A percentile compares a stretch with the other conserved stretches of the same genome.
Evolutionary conservation across 2,113 vertebrate species (phyloP).

Genomic region (Forbesichthys agassizii): DNA sequence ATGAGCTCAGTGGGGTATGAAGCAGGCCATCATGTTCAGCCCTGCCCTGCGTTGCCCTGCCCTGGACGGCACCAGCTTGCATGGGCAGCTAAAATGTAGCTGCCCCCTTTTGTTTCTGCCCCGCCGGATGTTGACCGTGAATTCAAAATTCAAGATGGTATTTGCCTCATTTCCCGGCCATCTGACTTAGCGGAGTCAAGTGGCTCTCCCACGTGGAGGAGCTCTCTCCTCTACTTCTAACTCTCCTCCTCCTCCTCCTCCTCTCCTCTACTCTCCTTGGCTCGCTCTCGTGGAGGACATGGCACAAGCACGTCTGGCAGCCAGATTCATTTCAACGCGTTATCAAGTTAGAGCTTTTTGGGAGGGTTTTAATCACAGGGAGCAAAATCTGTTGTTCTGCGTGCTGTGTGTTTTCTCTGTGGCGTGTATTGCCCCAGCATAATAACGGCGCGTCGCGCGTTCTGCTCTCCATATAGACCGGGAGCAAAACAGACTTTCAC

Average conservation of each 20-base stretch:
- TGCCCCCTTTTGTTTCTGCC: constrained; percentile 48
- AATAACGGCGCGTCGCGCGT: constrained; percentile 10
- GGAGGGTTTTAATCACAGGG: background rate
- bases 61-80: constrained; percentile 55
- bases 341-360: background rate
- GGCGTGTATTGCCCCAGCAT: no score
- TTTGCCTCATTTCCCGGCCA: constrained; percentile 65
- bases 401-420: no score
- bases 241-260: no score
- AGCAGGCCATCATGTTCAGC: constrained; percentile 51
- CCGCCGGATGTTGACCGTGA: constrained; percentile 58
- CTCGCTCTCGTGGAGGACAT: constrained; percentile 3
- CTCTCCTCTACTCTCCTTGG: background rate
- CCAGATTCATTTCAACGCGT: background rate
- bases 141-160: constrained; percentile 64
- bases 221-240: background rate
- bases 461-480: constrained; percentile 8
- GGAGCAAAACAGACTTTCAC: constrained; percentile 11
- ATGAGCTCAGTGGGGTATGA: constrained; percentile 55
- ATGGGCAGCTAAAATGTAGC: constrained; percentile 49
- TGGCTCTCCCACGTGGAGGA: constrained; percentile 11
- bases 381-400: background rate
- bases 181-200: constrained; percentile 52
- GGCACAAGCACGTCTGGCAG: background rate
- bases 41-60: constrained; percentile 17